These are phyloP conservation scores for Lochmaea capreae DNA, from an alignment of 2,888 invertebrate genomes.

Conservation along the genomic window DNA sequence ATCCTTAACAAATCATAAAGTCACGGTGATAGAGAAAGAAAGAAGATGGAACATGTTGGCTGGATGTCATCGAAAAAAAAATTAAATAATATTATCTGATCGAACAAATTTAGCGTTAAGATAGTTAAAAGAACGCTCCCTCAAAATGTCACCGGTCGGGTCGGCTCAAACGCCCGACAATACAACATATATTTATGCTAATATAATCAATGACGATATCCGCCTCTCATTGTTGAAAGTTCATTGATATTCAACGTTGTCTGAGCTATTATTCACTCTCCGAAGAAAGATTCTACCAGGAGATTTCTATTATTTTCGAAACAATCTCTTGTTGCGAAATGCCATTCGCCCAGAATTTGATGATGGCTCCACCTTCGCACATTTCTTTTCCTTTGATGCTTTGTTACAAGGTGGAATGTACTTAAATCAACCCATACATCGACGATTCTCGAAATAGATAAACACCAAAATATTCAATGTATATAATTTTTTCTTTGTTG, in stretches of 20 bases:
- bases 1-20: not conserved
- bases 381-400: conserved; percentile 24
- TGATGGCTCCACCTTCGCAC: conserved; percentile 35
- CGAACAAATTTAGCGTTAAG: conserved; percentile 42
- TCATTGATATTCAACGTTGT: conserved; percentile 62
- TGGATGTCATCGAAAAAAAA: conserved; percentile 36
- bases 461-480: not conserved
- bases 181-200: conserved; percentile 62
- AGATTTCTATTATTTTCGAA: conserved; percentile 38
- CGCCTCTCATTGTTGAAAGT: conserved; percentile 60
- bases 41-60: not conserved
- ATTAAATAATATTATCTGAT: conserved; percentile 41
- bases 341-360: conserved; percentile 37
- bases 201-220: conserved; percentile 55
- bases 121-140: conserved; percentile 39
- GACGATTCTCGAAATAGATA: not conserved
- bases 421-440: not conserved
- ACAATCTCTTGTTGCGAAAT: conserved; percentile 35
- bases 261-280: conserved; percentile 48
- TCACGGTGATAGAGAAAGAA: not conserved
- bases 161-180: conserved; percentile 46
- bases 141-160: conserved; percentile 44
- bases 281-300: conserved; percentile 43
- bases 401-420: conserved; percentile 15
- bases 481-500: too few species aligned